Percentiles rank a stretch among this genome's conserved stretches.
These are phyloP conservation scores for Macaca fascicularis DNA, from an alignment of 2,113 vertebrate species.

Conservation along the genomic window T2T-MFA8v1.1 NC_088392.1:3378501-3379000, in stretches of 20 bases:
- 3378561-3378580: not conserved
- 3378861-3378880: not conserved
- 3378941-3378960: not conserved
- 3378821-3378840: not conserved
- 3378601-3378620: no score
- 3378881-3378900: accelerated
- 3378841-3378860: not conserved
- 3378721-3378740: no score
- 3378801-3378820: not conserved
- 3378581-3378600: accelerated
- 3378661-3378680: accelerated
- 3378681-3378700: not conserved
- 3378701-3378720: accelerated
- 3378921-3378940: not conserved
- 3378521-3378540: not conserved
- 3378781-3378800: not conserved
- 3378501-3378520: not conserved
- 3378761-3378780: not conserved
- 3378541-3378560: no score
- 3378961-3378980: accelerated
- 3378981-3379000: not conserved
- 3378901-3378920: accelerated
- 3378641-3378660: no score
- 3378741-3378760: not conserved
- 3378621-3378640: not conserved